Conservation (phyloP, 2,888 invertebrate species). For the Drosophila infuscata region DNA sequence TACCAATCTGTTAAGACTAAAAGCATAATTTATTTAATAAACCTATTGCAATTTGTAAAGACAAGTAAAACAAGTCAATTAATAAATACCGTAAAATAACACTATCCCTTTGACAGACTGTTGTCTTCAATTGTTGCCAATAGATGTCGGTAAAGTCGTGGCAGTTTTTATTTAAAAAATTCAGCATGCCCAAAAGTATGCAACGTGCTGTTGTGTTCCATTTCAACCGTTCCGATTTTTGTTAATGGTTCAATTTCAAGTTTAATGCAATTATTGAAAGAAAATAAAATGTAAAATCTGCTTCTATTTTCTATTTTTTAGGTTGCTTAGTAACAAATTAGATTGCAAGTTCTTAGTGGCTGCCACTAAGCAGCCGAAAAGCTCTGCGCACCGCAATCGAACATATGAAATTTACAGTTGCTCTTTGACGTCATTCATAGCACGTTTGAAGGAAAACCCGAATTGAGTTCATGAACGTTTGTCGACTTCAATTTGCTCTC, state of each 20-base stretch:
- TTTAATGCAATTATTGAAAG: background rate
- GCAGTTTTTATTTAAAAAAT: background rate
- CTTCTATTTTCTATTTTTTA: background rate
- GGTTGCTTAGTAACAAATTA: background rate
- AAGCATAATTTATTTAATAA: background rate
- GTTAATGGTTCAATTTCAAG: background rate
- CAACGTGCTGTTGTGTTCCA: background rate
- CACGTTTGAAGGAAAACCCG: constrained; percentile 72
- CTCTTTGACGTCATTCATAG: constrained; percentile 72
- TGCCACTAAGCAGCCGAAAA: background rate
- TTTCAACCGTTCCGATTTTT: background rate
- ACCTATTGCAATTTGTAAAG: background rate
- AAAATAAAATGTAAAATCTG: background rate
- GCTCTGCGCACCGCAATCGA: constrained; percentile 19
- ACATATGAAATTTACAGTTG: constrained; percentile 68
- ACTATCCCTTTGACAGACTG: background rate
- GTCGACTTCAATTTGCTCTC: constrained; percentile 81
- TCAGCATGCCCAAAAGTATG: constrained; percentile 19
- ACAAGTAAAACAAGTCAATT: background rate
- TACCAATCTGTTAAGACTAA: background rate
- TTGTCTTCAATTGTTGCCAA: background rate
- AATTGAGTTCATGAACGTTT: constrained; percentile 83
- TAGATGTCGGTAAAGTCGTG: constrained; percentile 2
- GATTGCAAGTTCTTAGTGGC: background rate
- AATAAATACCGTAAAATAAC: background rate